Evolutionary conservation across 2,888 invertebrate genomes (phyloP), one percentile per base, ranked within the genome.

Genomic region (Sicus ferrugineus): DNA sequence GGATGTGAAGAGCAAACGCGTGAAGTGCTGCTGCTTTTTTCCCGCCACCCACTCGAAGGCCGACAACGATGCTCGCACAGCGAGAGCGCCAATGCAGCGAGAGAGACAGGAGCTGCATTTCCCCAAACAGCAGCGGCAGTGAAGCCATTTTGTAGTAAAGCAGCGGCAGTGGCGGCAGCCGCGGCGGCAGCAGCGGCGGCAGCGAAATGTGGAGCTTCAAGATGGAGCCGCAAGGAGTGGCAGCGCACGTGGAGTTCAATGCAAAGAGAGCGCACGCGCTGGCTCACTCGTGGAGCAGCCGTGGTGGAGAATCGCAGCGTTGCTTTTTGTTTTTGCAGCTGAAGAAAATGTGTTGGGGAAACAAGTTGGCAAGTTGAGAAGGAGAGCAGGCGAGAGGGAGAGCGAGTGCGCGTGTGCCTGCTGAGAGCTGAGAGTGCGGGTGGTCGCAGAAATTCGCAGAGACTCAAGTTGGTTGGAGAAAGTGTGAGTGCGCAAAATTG

Each of bases 191-290:
- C 19, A 50, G 9, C n/a, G 21, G 9, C 54, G 26, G 9, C 26
- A 54, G 34, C 34, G 31, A 28, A 34, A 30, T 28, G 30, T 30
- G 42, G 23, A 54, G 42, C 42, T 46, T 42, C 61, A 61, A 61
- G 42, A 61, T 61, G 61, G 61, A 42, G 61, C 61, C 14, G 26
- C 14, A 42, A 61, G 16, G 34, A 59, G 23, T 34, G 34, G 26
- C 16, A 61, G 23, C 11, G 23, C 30, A 16, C 23, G 1, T 11
- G 30, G 3, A 3, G 54, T 26, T 11, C 54, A 54, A 11, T 52
- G 52, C 52, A 3, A 23, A 38, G 61, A 5, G 38, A 19, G 42
- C 42, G 54, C 54, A 54, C 14, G 54, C 54, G 23, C 28, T 3
- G 14, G 14, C n/a, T n/a, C 9, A 23, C 11, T 23, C 4, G 28